Evolutionary conservation across 2,888 invertebrate genomes (phyloP), one percentile per base, ranked within the genome.

Genomic region (Halocaridina rubra): DNA sequence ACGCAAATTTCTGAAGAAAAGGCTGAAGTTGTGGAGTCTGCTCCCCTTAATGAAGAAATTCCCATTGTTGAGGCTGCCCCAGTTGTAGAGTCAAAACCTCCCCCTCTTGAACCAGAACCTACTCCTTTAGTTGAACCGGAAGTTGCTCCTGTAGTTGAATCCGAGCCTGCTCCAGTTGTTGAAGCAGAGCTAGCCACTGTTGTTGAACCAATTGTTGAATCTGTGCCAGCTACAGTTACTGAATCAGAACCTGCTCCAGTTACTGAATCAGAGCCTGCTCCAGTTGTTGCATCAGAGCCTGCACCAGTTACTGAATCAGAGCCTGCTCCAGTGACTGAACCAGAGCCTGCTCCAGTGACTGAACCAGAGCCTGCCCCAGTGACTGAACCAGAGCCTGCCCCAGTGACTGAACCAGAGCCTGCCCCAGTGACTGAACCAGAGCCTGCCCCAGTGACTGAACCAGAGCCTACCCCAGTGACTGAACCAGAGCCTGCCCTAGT

Each of bases 241-340:
- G 76, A 57, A 19, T 8, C 30, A 22, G 32, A 57, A 27, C 32
- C 76, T 19, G 32, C 16, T 53, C 53, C 53, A 53, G 53, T 7
- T n/a, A 19, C 78, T 22, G 46, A 39, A 78, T 29, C 78, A 29
- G 78, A 74, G 46, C 39, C 33, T 16, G 8, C 22, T 19, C 39
- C 46, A 24, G 67, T 29, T 13, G 16, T 29, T 22, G 67, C 13
- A 53, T 2, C 8, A 53, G 53, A 53, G n/a, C n/a, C 30, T 24
- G 57, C 33, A 27, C 61, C 71, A 33, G 82, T 82, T 24, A 19
- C n/a, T 61, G 82, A 82, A 33, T 10, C 76, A 27, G 61, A 22
- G 13, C 13, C 16, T 22, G 67, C 24, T 16, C 67, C 67, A 67
- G 29, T 27, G 16, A 22, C 24, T 27, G 39, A 72, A 39, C 13